phyloP scores from a whole-genome alignment of 2,888 invertebrate genomes.

The Macroteleia sp. region DNA sequence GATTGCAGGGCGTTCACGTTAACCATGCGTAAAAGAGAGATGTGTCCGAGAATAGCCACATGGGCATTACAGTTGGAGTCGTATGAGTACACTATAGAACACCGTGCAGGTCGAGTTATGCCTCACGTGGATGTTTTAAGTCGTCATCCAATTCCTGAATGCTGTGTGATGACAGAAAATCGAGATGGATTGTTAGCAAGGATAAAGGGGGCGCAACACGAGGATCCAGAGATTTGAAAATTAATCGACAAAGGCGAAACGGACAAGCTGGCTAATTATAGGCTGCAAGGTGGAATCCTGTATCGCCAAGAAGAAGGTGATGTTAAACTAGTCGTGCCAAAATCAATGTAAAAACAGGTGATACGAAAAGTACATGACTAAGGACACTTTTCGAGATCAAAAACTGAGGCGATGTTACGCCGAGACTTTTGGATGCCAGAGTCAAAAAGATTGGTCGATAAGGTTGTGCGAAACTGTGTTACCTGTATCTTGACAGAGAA shows the following conservation, averaged over 20 bases:
- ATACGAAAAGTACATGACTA: neutral
- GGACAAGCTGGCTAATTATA: neutral
- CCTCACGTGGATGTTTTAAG: conserved; percentile 3
- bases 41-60: neutral
- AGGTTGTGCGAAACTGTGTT: neutral
- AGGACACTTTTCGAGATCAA: neutral
- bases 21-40: conserved; percentile 6
- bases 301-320: neutral
- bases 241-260: neutral
- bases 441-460: neutral
- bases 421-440: neutral
- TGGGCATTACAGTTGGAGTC: conserved; percentile 4
- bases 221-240: neutral
- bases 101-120: conserved; percentile 3
- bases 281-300: neutral
- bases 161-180: neutral
- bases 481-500: neutral
- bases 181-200: neutral
- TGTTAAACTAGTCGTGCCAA: neutral
- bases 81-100: neutral
- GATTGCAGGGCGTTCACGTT: neutral
- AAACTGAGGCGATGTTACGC: neutral
- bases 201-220: neutral
- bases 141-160: neutral
- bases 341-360: neutral